Evolutionary conservation across 2,888 invertebrate genomes (phyloP), one percentile per base, ranked within the genome.

Genomic region (Hypercompe scribonia): DNA sequence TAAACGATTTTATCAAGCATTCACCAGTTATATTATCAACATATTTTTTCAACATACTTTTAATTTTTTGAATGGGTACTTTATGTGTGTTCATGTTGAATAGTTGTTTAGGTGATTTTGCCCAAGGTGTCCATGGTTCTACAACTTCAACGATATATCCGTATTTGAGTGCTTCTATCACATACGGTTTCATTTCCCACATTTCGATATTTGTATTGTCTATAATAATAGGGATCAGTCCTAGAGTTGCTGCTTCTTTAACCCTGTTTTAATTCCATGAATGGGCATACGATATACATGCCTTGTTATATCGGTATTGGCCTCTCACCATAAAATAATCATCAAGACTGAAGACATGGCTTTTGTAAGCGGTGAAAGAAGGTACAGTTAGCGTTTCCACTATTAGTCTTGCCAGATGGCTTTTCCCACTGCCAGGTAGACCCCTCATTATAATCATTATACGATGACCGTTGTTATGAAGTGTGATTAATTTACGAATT

Each of bases 111-210:
- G 93, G 88, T 50, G 94, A 96, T 77, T 89, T 91, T 13, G 96
- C 94, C 99, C 99, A 99, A 0, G 96, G 93, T 0, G 98, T 99
- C 63, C 96, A 96, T 0, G 99, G 98, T 89, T 99, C 98, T 1
- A 98, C 78, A 1, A 99, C 94, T 91, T 98, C 97, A 58, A 99
- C 92, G 24, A 96, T 88, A 89, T 99, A 99, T 0, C 97, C 97
- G 89, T 97, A 94, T 65, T 95, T 90, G 0, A 97, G 96, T 0
- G 97, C 99, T 89, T 96, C 91, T 36, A 90, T 89, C 1, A 97
- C 96, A 92, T 99, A 99, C 0, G 97, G 96, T 80, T 96, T 94
- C 98, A 99, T 98, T 93, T 99, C 99, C 98, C 98, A 99, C 11
- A 96, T 83, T 89, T 97, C 95, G 3, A 97, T 96, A 88, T 99